Percentiles rank a stretch among this genome's conserved stretches.
phyloP scores from a whole-genome alignment of 2,113 vertebrate genomes.

The Orientallactaga bullata region DNA sequence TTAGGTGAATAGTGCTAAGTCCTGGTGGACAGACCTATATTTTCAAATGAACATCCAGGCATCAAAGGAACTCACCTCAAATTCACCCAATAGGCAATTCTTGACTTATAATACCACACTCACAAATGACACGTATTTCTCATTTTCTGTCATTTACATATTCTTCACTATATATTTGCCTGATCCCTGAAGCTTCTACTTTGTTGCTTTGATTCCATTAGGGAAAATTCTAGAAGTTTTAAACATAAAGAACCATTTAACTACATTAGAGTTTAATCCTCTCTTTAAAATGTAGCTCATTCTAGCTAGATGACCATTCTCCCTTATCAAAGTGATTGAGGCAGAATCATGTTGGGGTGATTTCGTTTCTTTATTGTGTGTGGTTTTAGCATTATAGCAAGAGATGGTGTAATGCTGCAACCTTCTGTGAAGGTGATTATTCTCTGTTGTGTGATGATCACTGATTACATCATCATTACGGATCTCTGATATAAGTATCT shows the following conservation, averaged over 20 bases:
- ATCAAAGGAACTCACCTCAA: background rate
- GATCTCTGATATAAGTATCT: background rate
- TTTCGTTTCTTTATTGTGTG: background rate
- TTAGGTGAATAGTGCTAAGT: background rate
- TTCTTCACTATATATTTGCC: background rate
- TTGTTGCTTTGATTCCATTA: background rate
- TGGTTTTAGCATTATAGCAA: background rate
- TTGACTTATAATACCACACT: background rate
- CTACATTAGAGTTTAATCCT: background rate
- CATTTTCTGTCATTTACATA: background rate
- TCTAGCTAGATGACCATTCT: constrained; percentile 47
- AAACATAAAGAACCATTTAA: constrained; percentile 26
- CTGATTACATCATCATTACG: background rate
- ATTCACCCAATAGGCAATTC: background rate
- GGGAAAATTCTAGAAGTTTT: background rate
- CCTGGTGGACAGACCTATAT: background rate
- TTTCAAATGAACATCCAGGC: background rate
- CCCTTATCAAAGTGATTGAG: constrained; percentile 21
- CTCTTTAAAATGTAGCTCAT: constrained; percentile 5
- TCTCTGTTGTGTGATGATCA: constrained; percentile 10
- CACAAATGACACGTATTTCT: background rate
- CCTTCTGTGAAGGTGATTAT: background rate
- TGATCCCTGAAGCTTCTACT: background rate
- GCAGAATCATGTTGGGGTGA: background rate
- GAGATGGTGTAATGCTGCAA: background rate